Conservation (phyloP, 2,113 vertebrate genomes). For the Saguinus imperator region DNA sequence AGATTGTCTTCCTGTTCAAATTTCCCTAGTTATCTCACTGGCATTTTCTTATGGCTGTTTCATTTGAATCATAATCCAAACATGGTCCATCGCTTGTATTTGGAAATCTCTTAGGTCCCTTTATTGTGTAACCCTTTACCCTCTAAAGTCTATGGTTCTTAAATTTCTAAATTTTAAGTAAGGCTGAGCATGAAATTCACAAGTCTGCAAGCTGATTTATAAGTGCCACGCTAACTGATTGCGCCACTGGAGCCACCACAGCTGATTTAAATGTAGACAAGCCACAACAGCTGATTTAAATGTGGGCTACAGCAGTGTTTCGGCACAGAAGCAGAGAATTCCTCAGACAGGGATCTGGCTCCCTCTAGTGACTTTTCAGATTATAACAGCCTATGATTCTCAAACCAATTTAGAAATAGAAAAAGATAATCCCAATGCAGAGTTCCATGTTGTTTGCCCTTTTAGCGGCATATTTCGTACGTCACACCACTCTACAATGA, state of each 20-base stretch:
- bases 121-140: neutral
- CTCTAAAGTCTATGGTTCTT: constrained; percentile 29
- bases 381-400: neutral
- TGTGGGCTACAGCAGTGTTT: neutral
- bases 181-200: constrained; percentile 15
- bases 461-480: neutral
- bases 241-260: too few species aligned
- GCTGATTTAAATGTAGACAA: neutral
- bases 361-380: constrained; percentile 68
- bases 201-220: neutral
- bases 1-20: constrained; percentile 13
- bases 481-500: neutral
- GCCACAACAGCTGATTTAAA: neutral
- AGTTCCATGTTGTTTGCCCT: neutral
- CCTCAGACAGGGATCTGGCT: constrained; percentile 65
- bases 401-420: neutral
- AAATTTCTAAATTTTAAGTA: constrained; percentile 23
- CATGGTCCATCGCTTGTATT: neutral
- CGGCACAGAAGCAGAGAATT: neutral
- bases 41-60: constrained; percentile 38
- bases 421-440: neutral
- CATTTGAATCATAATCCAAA: constrained; percentile 9
- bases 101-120: neutral
- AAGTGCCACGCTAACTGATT: too few species aligned
- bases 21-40: constrained; percentile 20